A percentile compares a stretch with the other conserved stretches of the same genome.
Evolutionary conservation across 2,797 vertebrate species (phyloP).

Genomic region (Gadopsis bispinosus): DNA sequence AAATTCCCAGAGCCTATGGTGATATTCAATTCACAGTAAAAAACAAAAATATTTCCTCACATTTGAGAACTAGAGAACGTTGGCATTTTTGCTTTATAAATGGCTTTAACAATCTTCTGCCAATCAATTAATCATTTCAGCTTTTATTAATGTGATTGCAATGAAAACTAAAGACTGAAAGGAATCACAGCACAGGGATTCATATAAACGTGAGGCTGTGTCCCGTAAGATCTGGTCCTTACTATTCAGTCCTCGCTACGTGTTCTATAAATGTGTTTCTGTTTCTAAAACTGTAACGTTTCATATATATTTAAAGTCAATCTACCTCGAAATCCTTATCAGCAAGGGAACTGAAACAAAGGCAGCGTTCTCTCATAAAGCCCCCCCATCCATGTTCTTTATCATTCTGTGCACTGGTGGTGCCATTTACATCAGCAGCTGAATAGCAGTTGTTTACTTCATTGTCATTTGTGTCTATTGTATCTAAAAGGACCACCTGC

Average conservation of each 20-base stretch:
- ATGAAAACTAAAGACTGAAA: neutral
- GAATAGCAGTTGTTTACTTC: constrained; percentile 65
- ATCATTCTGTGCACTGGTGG: constrained; percentile 20
- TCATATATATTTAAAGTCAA: constrained; percentile 17
- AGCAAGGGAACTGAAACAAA: constrained; percentile 15
- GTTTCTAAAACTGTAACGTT: neutral
- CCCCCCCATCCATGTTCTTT: constrained; percentile 17
- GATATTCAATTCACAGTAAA: neutral
- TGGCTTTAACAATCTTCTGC: neutral
- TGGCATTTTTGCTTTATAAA: neutral
- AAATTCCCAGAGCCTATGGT: neutral
- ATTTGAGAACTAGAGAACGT: neutral
- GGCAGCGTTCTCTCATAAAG: constrained; percentile 4
- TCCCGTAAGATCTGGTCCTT: neutral
- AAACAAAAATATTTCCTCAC: neutral
- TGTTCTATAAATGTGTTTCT: neutral
- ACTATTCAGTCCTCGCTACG: neutral
- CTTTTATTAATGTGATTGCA: constrained; percentile 1
- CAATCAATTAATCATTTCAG: neutral
- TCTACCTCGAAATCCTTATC: constrained; percentile 28
- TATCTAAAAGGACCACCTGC: constrained; percentile 79
- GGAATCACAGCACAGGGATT: neutral
- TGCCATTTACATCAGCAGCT: constrained; percentile 59
- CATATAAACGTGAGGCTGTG: neutral
- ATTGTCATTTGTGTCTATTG: constrained; percentile 71